Base-by-base conservation (phyloP, 2,888 invertebrate genomes). In the Lasioglossum zephyrum region DNA sequence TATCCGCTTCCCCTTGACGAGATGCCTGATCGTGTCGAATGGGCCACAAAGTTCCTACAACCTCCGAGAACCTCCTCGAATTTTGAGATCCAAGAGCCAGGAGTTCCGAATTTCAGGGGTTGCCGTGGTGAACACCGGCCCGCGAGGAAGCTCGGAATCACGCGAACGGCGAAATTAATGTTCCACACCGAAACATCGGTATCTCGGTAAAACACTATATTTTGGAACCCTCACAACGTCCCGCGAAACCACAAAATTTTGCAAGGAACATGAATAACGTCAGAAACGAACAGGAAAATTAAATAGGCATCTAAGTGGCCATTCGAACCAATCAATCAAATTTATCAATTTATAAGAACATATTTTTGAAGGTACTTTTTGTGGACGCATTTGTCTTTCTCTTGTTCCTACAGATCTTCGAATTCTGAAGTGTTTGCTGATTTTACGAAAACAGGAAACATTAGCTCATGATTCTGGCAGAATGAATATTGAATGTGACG, bases 11-110 rank as follows among this genome's bases (percentile, higher is more conserved):
- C 77, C 36, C 69, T 44, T 63, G 84, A 77, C 74, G 81, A 69
- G 60, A 63, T 39, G 76, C 74, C 74, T 41, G 86, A 88, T 82
- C 82, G 84, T 57, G 81, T 81, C 79, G 83, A 85, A 88, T 81
- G 87, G 69, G 73, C 79, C 80, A 79, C 80, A 73, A 91, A 87
- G 76, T 87, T 89, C 78, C 70, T 87, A 39, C 63, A 31, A 31
- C 16, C 16, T 70, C 80, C 57, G 9, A 49, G 9, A 9, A 31
- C 11, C 73, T 13, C 26, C 31, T 18, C 72, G 26, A 49, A 79
- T 76, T 80, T 57, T 63, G 31, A 84, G 78, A 77, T 31, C 36
- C 63, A 13, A n/a, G 36, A 22, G 36, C 31, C 18, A 13, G 41
- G n/a, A 74, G 77, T 36, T 85, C 47, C 73, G 8, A 74, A 78